phyloP scores from a whole-genome alignment of 2,888 invertebrate genomes.

The Lycia hirtaria region DNA sequence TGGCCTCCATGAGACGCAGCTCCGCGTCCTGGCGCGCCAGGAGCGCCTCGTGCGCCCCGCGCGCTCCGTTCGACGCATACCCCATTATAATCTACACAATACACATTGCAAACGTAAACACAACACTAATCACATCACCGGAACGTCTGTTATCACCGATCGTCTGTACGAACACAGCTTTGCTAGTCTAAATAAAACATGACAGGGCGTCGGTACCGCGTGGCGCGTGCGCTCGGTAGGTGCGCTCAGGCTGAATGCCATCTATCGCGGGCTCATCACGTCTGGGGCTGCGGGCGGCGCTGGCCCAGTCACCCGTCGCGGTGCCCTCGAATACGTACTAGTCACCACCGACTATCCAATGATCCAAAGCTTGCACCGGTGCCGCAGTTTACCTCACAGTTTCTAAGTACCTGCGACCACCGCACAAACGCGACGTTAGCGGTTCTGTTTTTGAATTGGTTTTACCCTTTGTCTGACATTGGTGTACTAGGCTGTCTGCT shows the following conservation, averaged over 20 bases:
- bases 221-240: conserved; percentile 60
- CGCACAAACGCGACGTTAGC: conserved; percentile 23
- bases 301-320: conserved; percentile 55
- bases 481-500: conserved; percentile 18
- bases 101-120: conserved; percentile 78
- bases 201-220: conserved; percentile 20
- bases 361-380: conserved; percentile 24
- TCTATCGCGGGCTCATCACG: conserved; percentile 59
- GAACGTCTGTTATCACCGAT: conserved; percentile 70
- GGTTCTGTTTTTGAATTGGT: conserved; percentile 24
- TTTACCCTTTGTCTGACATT: conserved; percentile 38
- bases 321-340: conserved; percentile 31
- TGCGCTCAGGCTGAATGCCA: conserved; percentile 72
- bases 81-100: conserved; percentile 87
- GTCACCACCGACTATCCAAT: conserved; percentile 2
- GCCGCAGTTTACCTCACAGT: conserved; percentile 23
- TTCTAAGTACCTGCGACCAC: conserved; percentile 16
- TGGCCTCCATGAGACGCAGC: conserved; percentile 95
- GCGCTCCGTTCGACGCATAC: conserved; percentile 94
- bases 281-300: conserved; percentile 48
- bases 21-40: conserved; percentile 96
- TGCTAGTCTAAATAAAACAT: conserved; percentile 31
- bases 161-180: conserved; percentile 48
- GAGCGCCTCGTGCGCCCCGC: conserved; percentile 95
- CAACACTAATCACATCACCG: conserved; percentile 74